Evolutionary conservation across 1,140 invertebrate species (phyloP).

Genomic region (Lordiphosa collinella): DNA sequence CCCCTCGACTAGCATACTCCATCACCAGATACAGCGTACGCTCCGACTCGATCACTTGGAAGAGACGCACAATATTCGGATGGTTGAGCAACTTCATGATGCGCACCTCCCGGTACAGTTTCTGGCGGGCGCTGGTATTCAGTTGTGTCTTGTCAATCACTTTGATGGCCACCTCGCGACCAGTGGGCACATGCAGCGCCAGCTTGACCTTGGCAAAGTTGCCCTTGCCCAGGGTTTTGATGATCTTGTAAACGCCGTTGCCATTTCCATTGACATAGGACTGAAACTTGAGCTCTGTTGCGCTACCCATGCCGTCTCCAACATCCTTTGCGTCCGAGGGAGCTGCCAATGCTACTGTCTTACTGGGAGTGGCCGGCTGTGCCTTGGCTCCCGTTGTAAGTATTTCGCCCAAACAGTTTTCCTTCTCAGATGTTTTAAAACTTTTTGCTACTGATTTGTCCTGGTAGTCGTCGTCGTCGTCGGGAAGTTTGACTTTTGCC

Average conservation of each 20-base stretch:
- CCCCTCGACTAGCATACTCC: conserved; percentile 99
- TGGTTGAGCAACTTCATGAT: conserved; percentile 99
- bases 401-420: conserved; percentile 24
- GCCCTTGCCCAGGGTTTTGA: conserved; percentile 99
- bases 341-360: background rate
- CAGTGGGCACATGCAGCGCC: conserved; percentile 99
- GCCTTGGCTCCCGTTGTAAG: conserved; percentile 11
- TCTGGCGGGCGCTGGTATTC: conserved; percentile 98
- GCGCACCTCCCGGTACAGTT: conserved; percentile 90
- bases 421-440: conserved; percentile 52
- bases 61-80: conserved; percentile 99
- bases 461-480: no score
- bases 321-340: conserved; percentile 22
- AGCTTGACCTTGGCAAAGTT: conserved; percentile 99
- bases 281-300: conserved; percentile 45
- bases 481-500: conserved; percentile 21
- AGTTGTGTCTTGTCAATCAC: conserved; percentile 99
- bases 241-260: conserved; percentile 94
- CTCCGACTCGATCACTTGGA: conserved; percentile 99
- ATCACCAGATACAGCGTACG: conserved; percentile 99
- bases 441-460: conserved; percentile 13
- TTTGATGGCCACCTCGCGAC: conserved; percentile 99
- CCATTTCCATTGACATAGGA: conserved; percentile 60
- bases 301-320: conserved; percentile 26
- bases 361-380: conserved; percentile 13